phyloP scores from a whole-genome alignment of 2,888 invertebrate genomes.

The Strigamia crassipes region DNA sequence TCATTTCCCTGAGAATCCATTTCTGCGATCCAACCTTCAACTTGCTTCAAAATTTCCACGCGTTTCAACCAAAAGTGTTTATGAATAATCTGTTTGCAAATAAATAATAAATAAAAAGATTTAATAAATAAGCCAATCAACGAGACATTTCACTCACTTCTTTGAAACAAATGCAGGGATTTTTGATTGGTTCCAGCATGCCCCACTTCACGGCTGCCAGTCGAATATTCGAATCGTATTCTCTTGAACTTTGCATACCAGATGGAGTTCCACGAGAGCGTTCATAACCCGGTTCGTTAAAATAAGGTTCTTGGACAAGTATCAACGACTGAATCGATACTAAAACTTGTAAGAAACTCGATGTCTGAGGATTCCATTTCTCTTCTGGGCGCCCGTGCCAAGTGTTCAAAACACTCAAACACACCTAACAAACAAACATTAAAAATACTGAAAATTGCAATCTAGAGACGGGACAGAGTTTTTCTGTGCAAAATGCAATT shows the following conservation, averaged over 20 bases:
- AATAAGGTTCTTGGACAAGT: constrained; percentile 89
- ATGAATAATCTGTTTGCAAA: constrained; percentile 73
- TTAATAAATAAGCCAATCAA: background rate
- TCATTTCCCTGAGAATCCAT: constrained; percentile 77
- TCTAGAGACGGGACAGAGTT: no score
- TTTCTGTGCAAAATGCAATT: no score
- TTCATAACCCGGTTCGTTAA: constrained; percentile 94
- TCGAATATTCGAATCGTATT: constrained; percentile 94
- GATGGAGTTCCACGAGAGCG: constrained; percentile 82
- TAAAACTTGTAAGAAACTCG: constrained; percentile 81
- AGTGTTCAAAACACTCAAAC: constrained; percentile 91
- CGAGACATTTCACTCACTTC: constrained; percentile 65
- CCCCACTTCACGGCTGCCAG: constrained; percentile 95
- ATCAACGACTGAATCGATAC: constrained; percentile 92
- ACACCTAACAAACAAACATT: constrained; percentile 60
- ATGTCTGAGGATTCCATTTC: constrained; percentile 95
- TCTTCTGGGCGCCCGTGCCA: constrained; percentile 97
- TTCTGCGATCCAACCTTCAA: constrained; percentile 88
- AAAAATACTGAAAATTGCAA: no score
- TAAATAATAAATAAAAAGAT: background rate
- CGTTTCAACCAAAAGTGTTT: constrained; percentile 94
- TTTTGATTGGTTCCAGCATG: constrained; percentile 89
- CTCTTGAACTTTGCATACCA: constrained; percentile 85
- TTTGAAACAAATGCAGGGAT: constrained; percentile 88
- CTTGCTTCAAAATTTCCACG: constrained; percentile 84